A percentile compares a stretch with the other conserved stretches of the same genome.
These are phyloP conservation scores for Antheraea yamamai DNA, from an alignment of 2,888 invertebrate genomes.

Conservation along the genomic window DNA sequence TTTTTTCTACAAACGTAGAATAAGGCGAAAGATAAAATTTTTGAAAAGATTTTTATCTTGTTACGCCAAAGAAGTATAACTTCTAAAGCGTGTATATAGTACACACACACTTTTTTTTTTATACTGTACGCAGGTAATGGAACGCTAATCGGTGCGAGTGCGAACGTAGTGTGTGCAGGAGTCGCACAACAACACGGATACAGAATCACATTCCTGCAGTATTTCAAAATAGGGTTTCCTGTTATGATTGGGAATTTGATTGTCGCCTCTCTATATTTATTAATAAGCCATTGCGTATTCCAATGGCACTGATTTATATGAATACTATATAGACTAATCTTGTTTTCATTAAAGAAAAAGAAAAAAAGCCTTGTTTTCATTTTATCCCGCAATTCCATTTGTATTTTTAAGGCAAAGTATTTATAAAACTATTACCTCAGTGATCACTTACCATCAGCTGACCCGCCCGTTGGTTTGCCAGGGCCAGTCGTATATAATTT, in stretches of 20 bases:
- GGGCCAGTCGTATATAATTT: too few relatives aligned
- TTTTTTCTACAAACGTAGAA: too few relatives aligned
- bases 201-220: conserved; percentile 86
- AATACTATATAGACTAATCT: neutral
- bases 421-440: too few relatives aligned
- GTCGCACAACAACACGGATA: conserved; percentile 91
- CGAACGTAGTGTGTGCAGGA: conserved; percentile 90
- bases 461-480: too few relatives aligned
- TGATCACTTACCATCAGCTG: too few relatives aligned
- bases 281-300: conserved; percentile 82
- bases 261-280: conserved; percentile 80
- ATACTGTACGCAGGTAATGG: conserved; percentile 83
- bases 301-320: conserved; percentile 61
- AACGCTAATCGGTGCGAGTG: conserved; percentile 88
- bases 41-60: too few relatives aligned
- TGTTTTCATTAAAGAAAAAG: neutral
- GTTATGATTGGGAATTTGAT: conserved; percentile 83
- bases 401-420: too few relatives aligned
- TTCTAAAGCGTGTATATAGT: too few relatives aligned
- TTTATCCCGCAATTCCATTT: too few relatives aligned
- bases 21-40: too few relatives aligned
- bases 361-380: neutral
- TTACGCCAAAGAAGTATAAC: too few relatives aligned
- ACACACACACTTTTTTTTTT: too few relatives aligned
- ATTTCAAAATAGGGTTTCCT: conserved; percentile 88